Conservation (phyloP, 2,888 invertebrate genomes). For the Perithous albicinctus region DNA sequence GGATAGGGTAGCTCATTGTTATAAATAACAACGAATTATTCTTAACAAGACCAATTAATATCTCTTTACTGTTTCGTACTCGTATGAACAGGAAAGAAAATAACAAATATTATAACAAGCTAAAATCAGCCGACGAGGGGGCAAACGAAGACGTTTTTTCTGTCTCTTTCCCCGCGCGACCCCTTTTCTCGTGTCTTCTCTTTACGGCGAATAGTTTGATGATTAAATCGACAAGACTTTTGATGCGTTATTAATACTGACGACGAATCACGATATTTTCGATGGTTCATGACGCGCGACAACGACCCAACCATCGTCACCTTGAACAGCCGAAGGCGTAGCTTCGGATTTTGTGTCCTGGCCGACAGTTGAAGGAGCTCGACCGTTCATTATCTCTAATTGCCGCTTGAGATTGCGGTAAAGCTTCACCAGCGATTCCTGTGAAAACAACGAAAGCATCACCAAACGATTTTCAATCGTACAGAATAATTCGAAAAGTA, state of each 20-base stretch:
- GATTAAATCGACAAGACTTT: not conserved
- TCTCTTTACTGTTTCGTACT: not conserved
- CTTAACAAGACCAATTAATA: not conserved
- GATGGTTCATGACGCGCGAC: constrained; percentile 82
- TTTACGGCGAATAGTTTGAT: not conserved
- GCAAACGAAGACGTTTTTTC: not conserved
- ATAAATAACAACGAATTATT: not conserved
- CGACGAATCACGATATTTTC: constrained; percentile 75
- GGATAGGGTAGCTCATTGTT: too few species aligned
- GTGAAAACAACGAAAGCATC: too few species aligned
- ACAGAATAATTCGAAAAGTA: too few species aligned
- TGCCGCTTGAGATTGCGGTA: constrained; percentile 89
- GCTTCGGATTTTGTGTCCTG: constrained; percentile 56
- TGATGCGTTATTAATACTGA: not conserved
- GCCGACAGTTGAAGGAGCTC: constrained; percentile 76
- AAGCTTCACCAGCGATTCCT: constrained; percentile 89
- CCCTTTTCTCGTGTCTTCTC: not conserved
- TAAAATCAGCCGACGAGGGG: not conserved
- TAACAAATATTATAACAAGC: not conserved
- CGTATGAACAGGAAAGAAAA: constrained; percentile 3
- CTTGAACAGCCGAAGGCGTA: constrained; percentile 72
- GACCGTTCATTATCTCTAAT: constrained; percentile 86
- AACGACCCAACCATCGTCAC: constrained; percentile 86
- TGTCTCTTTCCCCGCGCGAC: too few species aligned
- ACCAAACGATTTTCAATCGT: too few species aligned